Conservation (phyloP, 1,140 invertebrate genomes). For the Drosophila setifemur region DNA sequence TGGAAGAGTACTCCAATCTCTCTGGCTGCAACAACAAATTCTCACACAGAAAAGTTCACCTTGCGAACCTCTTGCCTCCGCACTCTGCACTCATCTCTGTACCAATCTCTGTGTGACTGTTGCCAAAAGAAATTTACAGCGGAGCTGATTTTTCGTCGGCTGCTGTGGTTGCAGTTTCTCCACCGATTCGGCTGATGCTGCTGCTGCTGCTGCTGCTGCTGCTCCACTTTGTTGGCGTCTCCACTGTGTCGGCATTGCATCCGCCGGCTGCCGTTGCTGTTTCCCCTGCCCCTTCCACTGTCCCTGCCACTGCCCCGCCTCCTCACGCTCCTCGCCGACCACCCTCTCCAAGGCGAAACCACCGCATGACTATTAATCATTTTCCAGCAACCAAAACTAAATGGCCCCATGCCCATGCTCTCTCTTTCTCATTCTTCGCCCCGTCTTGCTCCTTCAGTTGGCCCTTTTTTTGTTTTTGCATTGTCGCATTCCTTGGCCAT, state of each 20-base stretch:
- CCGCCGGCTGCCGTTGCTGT: slow-evolving; percentile 25
- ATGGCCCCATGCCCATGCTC: slow-evolving; percentile 15
- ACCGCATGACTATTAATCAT: slow-evolving; percentile 76
- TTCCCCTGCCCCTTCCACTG: slow-evolving; percentile 11
- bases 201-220: not conserved
- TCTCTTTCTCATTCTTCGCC: not conserved
- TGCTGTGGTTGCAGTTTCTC: slow-evolving; percentile 24
- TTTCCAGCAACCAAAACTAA: slow-evolving; percentile 74
- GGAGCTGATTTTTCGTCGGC: slow-evolving; percentile 55
- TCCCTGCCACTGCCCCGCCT: not conserved
- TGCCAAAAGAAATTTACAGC: slow-evolving; percentile 68
- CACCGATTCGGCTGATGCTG: too few relatives aligned
- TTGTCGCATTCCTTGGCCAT: slow-evolving; percentile 68
- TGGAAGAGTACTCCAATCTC: not conserved
- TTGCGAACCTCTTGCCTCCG: not conserved
- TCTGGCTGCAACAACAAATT: slow-evolving; percentile 35
- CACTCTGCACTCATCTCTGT: not conserved
- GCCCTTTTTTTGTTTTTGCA: slow-evolving; percentile 59
- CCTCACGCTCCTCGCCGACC: too few relatives aligned
- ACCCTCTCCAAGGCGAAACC: slow-evolving; percentile 41
- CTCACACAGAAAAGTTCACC: slow-evolving; percentile 35
- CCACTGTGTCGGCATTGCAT: slow-evolving; percentile 47
- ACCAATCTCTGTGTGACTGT: slow-evolving; percentile 13
- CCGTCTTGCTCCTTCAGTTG: slow-evolving; percentile 15
- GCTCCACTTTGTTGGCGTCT: slow-evolving; percentile 60